phyloP scores from a whole-genome alignment of 2,888 invertebrate genomes.

The Calameuta pallipes region DNA sequence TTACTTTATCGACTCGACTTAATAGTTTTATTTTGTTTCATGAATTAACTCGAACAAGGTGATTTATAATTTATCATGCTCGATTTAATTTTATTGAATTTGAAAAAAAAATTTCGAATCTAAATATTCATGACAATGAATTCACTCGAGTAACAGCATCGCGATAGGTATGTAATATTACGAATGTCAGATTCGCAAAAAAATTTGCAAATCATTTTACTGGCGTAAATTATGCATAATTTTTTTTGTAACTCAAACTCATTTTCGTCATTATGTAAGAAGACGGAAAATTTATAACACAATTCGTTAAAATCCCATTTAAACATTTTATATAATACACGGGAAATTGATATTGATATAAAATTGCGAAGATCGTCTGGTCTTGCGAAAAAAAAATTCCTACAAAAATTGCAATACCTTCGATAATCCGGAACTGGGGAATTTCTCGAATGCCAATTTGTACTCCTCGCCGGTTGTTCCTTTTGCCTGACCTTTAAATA shows the following conservation, averaged over 20 bases:
- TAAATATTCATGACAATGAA: neutral
- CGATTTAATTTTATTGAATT: too few species aligned
- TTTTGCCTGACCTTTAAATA: conserved; percentile 70
- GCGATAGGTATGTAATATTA: neutral
- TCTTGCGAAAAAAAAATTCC: neutral
- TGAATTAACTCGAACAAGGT: too few species aligned
- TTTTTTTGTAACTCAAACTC: neutral
- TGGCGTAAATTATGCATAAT: neutral
- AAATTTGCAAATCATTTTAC: neutral
- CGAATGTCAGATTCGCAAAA: neutral
- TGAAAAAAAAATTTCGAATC: neutral
- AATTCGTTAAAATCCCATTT: neutral
- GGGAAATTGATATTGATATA: neutral
- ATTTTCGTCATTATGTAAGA: neutral
- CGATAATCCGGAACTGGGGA: conserved; percentile 72
- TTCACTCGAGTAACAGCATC: neutral
- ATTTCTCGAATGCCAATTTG: conserved; percentile 71
- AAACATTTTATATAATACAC: neutral
- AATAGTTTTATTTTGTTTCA: neutral
- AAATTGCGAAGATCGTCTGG: neutral
- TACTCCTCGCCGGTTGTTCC: conserved; percentile 71
- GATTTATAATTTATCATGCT: too few species aligned
- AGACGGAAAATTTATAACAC: neutral
- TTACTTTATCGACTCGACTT: neutral
- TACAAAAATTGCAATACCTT: conserved; percentile 66